Base-by-base conservation (phyloP, 2,888 invertebrate species). In the Acrobasis consociella region DNA sequence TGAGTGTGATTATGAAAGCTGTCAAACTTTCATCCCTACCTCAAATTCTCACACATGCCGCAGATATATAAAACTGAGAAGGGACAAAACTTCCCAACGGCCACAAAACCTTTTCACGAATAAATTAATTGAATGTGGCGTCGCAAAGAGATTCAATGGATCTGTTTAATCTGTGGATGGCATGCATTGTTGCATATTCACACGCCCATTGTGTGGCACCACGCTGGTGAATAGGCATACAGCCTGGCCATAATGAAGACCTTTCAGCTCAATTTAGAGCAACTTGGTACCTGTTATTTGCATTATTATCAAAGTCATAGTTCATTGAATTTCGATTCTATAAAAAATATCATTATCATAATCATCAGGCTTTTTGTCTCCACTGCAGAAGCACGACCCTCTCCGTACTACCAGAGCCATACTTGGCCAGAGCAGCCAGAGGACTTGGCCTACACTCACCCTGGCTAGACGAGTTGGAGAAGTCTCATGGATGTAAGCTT, bases 141-240 rank as follows among this genome's bases (percentile, higher is more conserved):
- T 69, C 69, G 67, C 68, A 64, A 71, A 68, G 74, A 74, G 70
- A 67, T 66, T 71, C 68, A 69, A 64, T 63, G 66, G 67, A 58
- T 56, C 55, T 49, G 60, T 70, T 72, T 72, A 72, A 72, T 68
- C 69, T 74, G 73, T 64, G 79, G 83, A 83, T 84, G 82, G 81
- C 77, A 74, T 78, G 76, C 81, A 85, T 85, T 86, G 82, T 85
- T 77, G 76, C 76, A 73, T 74, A 71, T 75, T 75, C 75, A 72
- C 69, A 67, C 68, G 13, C 2, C 78, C 72, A 81, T 85, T 85
- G 82, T 82, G 69, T 67, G 63, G 60, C 70, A 71, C 68, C 67
- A 67, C 69, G 67, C 70, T 69, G 63, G 65, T 69, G 66, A 72
- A 72, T 70, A 71, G 69, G 68, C 71, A 66, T 67, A 64, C 64